Conservation (phyloP, 1,140 invertebrate species). For the Amphibalanus amphitrite region DNA sequence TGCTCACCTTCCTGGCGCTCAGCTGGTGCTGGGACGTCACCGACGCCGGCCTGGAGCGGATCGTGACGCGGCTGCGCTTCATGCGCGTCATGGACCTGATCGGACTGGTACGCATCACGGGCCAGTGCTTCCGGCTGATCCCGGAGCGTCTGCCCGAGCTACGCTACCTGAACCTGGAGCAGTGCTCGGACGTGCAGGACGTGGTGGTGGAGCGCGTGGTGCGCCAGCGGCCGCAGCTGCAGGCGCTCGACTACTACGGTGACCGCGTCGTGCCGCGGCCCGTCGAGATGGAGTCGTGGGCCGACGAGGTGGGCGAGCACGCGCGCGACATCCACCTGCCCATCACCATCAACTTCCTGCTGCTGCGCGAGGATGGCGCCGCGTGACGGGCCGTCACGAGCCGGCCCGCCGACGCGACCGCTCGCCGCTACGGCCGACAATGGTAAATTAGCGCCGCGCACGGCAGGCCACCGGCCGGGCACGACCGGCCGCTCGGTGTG, state of each 20-base stretch:
- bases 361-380: neutral
- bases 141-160: constrained; percentile 13
- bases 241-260: constrained; percentile 18
- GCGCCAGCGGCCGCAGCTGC: constrained; percentile 12
- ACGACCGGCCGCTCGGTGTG: no score
- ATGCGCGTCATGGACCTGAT: constrained; percentile 15
- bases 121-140: constrained; percentile 13
- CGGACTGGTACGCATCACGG: constrained; percentile 16
- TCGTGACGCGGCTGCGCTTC: constrained; percentile 12
- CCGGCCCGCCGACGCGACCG: no score
- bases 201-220: constrained; percentile 14
- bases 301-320: neutral
- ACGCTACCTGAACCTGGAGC: constrained; percentile 16
- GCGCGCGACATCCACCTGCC: neutral
- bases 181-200: constrained; percentile 16
- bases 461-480: no score
- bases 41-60: constrained; percentile 14
- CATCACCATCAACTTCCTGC: neutral
- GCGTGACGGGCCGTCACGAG: neutral
- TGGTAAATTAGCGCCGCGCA: no score
- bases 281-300: neutral
- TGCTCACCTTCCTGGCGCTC: constrained; percentile 12
- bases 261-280: constrained; percentile 11
- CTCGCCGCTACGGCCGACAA: no score
- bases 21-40: constrained; percentile 20